Evolutionary conservation across 2,888 invertebrate genomes (phyloP), one percentile per base, ranked within the genome.

Genomic region (Bombylius major): DNA sequence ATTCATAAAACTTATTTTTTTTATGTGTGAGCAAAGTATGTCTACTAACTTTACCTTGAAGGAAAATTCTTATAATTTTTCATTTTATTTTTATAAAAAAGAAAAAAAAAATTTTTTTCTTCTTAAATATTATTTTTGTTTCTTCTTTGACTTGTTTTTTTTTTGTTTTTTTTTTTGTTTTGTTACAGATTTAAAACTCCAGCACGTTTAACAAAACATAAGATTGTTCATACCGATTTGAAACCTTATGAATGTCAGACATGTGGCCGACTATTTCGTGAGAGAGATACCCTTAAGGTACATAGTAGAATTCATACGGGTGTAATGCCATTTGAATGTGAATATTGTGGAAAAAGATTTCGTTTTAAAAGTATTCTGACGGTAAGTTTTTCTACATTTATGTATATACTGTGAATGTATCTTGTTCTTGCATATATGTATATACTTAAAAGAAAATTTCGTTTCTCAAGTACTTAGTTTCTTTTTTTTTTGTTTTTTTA

Each of bases 271-370:
- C 76, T 77, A 52, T 83, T 83, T 64, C 75, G 87, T 11, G 80
- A 87, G 59, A 80, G 84, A 54, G 84, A 86, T 47, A 86, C 87
- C 23, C 71, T 88, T 54, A 80, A 83, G 51, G 84, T 87, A 14
- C 88, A 88, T 66, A 82, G 82, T 65, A 79, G 87, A 39, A 83
- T 86, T 13, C 88, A 88, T 62, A 87, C 87, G 0, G 88, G 87
- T 8, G 83, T 82, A 1, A 85, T 86, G 84, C 88, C 89, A 2
- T 85, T 83, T 62, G 78, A 82, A 4, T 88, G 89, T 63, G 83
- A 84, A 65, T 84, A 82, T 67, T 89, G 88, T 65, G 83, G 82
- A 31, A 86, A 87, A 71, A 79, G 81, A 13, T 88, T 88, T 68
- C 76, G 87, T 39, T 88, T 86, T 66, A 86, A 87, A 67, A 86